These are phyloP conservation scores for Gobiocypris rarus DNA, from an alignment of 2,113 vertebrate genomes.

Conservation along the genomic window DNA sequence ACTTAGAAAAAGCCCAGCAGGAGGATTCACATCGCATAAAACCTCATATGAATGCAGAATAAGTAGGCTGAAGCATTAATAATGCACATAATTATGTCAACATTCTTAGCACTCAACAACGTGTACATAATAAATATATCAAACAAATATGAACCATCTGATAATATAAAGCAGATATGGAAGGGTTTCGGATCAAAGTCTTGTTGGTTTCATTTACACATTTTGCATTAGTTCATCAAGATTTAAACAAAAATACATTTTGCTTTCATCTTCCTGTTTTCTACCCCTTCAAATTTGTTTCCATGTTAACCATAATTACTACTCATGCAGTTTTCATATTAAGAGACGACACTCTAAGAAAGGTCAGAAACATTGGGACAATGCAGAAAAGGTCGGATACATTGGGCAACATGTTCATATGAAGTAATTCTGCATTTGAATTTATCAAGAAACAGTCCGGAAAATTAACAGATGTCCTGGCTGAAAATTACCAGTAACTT, in stretches of 20 bases:
- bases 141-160: conserved; percentile 23
- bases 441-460: not conserved
- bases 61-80: conserved; percentile 28
- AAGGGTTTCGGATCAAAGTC: not conserved
- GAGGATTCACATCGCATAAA: not conserved
- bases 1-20: not conserved
- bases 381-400: not conserved
- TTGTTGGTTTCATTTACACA: not conserved
- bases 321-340: not conserved
- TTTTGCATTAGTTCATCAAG: not conserved
- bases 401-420: not conserved
- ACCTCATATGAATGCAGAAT: not conserved
- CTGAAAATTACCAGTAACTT: not conserved
- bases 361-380: not conserved
- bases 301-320: not conserved
- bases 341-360: not conserved
- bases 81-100: not conserved
- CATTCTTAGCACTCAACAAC: not conserved
- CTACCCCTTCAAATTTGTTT: not conserved
- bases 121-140: conserved; percentile 29
- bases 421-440: not conserved
- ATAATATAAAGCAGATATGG: not conserved
- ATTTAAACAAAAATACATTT: not conserved
- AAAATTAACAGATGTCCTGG: too few relatives aligned
- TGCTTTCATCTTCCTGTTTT: not conserved